Percentiles rank a stretch among this genome's conserved stretches.
Conservation (phyloP, 2,797 vertebrate genomes). For the Podarcis lilfordi region DNA sequence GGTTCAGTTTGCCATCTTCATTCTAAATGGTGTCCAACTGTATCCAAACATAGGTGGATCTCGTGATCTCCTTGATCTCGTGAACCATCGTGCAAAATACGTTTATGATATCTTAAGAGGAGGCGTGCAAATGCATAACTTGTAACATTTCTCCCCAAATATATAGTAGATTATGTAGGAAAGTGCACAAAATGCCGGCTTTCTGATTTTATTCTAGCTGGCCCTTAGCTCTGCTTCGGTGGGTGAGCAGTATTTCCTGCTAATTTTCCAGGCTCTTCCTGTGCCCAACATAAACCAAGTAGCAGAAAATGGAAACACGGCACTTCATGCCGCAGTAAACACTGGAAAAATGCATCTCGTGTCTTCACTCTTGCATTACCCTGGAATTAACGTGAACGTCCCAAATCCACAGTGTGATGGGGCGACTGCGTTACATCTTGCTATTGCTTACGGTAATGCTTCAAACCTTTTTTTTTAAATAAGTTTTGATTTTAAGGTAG, state of each 20-base stretch:
- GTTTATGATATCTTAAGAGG: no score
- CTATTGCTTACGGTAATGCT: constrained; percentile 9
- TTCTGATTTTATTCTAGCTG: neutral
- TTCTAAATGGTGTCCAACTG: no score
- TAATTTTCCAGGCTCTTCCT: constrained; percentile 2
- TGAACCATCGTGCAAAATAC: no score
- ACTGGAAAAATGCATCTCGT: constrained; percentile 33
- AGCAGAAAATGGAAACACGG: constrained; percentile 34
- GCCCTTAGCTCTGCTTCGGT: neutral
- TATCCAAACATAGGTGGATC: no score
- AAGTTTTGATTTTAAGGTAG: constrained; percentile 20
- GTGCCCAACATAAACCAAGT: constrained; percentile 43
- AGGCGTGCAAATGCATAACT: no score
- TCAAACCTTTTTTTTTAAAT: neutral
- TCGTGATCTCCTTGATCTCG: no score
- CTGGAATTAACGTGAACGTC: constrained; percentile 47
- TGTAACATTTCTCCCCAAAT: no score
- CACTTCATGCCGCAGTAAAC: constrained; percentile 25
- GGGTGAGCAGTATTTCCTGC: neutral
- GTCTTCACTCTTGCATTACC: constrained; percentile 46
- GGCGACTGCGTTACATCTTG: constrained; percentile 16
- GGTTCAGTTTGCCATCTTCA: no score
- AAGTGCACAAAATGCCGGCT: neutral
- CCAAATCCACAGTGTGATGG: constrained; percentile 20
- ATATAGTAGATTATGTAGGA: neutral